A percentile compares a stretch with the other conserved stretches of the same genome.
Conservation (phyloP, 1,140 invertebrate species). For the Grapholita molesta region DNA sequence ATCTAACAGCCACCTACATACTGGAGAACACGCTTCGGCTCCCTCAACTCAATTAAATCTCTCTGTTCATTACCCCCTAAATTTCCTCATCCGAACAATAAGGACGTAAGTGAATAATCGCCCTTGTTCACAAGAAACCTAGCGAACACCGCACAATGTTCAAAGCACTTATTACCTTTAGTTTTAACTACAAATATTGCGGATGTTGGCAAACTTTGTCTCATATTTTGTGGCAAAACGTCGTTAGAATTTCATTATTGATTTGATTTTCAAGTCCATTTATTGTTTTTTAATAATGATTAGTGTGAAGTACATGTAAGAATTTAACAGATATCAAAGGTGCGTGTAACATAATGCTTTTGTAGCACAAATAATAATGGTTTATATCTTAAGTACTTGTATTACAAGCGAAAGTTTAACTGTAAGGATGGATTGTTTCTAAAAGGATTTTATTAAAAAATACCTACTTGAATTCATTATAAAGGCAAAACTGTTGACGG, state of each 20-base stretch:
- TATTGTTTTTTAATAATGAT: not conserved
- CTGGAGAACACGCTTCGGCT: not conserved
- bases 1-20: not conserved
- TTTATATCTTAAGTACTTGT: too few species aligned
- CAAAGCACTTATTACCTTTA: not conserved
- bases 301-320: too few species aligned
- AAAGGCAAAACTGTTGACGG: too few species aligned
- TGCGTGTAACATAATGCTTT: too few species aligned
- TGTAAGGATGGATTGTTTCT: too few species aligned
- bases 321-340: too few species aligned
- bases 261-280: not conserved
- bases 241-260: not conserved
- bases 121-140: not conserved
- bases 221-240: not conserved
- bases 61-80: not conserved
- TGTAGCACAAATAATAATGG: too few species aligned
- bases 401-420: too few species aligned
- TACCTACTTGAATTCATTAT: too few species aligned
- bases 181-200: not conserved
- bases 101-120: not conserved
- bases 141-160: not conserved
- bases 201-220: not conserved
- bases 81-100: not conserved
- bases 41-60: not conserved
- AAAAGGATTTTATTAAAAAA: too few species aligned